Conservation (phyloP, 2,888 invertebrate genomes). For the Petrolisthes manimaculis region DNA sequence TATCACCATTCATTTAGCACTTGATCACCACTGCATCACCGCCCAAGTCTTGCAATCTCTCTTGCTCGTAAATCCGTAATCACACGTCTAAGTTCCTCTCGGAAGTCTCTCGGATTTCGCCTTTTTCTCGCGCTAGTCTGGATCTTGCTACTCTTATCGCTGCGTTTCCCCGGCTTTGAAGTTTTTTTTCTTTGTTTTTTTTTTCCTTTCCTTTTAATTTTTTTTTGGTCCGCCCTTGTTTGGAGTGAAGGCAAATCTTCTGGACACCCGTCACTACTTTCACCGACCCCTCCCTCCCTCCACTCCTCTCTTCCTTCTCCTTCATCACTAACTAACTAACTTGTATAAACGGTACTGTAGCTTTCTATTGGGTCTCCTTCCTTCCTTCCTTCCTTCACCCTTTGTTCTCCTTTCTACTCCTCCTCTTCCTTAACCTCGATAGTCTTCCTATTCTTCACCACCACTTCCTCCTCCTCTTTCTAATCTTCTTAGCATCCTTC, state of each 20-base stretch:
- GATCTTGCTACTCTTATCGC: no score
- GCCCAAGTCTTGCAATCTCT: no score
- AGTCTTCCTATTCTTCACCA: not conserved
- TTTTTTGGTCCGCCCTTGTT: not conserved
- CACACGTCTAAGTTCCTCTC: no score
- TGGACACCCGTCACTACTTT: conserved; percentile 7
- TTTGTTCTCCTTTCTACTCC: not conserved
- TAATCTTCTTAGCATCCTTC: conserved; percentile 11
- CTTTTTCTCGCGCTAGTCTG: no score
- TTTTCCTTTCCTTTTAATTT: no score
- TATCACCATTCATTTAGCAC: no score
- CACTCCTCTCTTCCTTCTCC: not conserved
- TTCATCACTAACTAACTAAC: not conserved
- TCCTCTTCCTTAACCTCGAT: not conserved
- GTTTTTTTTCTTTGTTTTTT: not conserved
- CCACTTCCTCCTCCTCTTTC: not conserved
- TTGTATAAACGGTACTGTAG: not conserved
- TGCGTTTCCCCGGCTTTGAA: no score
- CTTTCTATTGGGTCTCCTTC: not conserved
- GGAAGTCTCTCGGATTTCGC: no score
- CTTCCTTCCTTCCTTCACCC: conserved; percentile 14
- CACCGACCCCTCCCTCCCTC: conserved; percentile 1
- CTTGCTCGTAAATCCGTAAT: no score
- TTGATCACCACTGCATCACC: no score
- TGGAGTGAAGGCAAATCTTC: not conserved